These are phyloP conservation scores for Gymnobelideus leadbeateri DNA, from an alignment of 2,113 vertebrate species.

Conservation along the genomic window DNA sequence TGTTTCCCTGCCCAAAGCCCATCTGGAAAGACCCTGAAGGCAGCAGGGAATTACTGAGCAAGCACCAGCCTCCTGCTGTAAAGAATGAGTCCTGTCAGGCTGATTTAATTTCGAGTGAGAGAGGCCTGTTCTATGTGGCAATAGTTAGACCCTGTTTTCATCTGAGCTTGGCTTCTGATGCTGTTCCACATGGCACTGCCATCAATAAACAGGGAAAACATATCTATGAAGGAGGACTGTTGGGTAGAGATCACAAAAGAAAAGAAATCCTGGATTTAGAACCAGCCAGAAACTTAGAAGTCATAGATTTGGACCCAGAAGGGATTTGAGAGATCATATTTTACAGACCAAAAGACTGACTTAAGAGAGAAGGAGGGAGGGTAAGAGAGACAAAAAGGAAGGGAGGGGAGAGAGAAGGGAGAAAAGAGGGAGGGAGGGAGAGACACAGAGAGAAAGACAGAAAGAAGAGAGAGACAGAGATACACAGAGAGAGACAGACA, in stretches of 20 bases:
- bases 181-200: neutral
- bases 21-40: neutral
- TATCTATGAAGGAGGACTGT: neutral
- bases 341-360: neutral
- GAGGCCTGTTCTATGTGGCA: conserved; percentile 1
- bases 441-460: neutral
- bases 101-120: neutral
- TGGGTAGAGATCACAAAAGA: neutral
- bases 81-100: neutral
- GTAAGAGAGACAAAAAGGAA: neutral
- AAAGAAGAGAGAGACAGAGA: too few relatives aligned
- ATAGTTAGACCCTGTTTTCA: neutral
- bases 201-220: neutral
- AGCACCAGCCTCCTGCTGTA: neutral
- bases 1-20: neutral
- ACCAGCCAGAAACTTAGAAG: neutral
- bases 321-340: neutral
- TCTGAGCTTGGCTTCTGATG: neutral
- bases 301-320: neutral
- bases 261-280: neutral
- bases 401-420: too few relatives aligned
- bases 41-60: neutral
- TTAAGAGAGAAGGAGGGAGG: neutral
- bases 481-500: fast-evolving
- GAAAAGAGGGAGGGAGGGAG: neutral